These are phyloP conservation scores for Tenebrio molitor DNA, from an alignment of 1,140 invertebrate species.

Conservation along the genomic window DNA sequence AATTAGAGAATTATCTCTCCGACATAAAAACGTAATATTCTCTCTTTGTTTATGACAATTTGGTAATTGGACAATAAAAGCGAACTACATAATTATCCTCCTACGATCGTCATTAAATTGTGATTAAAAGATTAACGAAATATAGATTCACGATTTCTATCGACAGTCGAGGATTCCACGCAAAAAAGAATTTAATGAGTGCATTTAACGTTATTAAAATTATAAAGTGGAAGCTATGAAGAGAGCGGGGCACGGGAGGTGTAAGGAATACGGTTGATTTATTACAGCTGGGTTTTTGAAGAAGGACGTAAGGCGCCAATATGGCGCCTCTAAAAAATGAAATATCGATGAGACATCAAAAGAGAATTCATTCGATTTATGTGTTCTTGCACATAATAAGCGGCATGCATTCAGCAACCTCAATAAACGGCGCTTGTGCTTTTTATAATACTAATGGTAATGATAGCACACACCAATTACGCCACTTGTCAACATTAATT, in stretches of 20 bases:
- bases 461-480: constrained; percentile 22
- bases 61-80: background rate
- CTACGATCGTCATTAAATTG: background rate
- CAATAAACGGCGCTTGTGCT: background rate
- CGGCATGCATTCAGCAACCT: constrained; percentile 9
- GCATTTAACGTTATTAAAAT: background rate
- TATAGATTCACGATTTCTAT: no score
- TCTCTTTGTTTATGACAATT: no score
- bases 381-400: background rate
- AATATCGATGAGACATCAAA: background rate
- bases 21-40: background rate
- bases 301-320: constrained; percentile 13
- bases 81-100: background rate
- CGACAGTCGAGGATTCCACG: no score
- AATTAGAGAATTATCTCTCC: background rate
- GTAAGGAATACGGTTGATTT: no score
- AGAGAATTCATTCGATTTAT: background rate
- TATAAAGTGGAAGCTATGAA: no score
- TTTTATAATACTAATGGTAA: constrained; percentile 10
- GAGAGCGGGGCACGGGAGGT: no score
- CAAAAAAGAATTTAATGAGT: no score
- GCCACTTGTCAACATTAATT: constrained; percentile 22
- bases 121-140: no score
- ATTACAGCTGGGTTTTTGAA: constrained; percentile 7
- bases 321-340: constrained; percentile 26